Conservation (phyloP, 2,113 vertebrate genomes). For the Sylvietta virens region DNA sequence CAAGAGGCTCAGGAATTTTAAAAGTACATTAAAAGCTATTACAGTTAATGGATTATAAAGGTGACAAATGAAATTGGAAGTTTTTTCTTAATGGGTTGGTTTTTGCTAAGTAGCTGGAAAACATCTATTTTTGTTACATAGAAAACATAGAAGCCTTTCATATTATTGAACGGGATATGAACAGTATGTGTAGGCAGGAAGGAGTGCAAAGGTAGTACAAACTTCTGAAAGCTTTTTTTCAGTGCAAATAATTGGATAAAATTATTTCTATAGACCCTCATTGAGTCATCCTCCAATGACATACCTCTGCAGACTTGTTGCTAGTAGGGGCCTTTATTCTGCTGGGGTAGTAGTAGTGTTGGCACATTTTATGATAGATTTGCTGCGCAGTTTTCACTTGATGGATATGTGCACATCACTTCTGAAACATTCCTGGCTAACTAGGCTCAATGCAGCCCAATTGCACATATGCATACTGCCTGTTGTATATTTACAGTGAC, state of each 20-base stretch:
- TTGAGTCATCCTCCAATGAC: not conserved
- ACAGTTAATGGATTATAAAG: not conserved
- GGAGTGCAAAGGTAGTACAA: not conserved
- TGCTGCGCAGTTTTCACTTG: not conserved
- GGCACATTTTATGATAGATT: not conserved
- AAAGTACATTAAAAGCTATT: not conserved
- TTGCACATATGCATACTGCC: too few relatives aligned
- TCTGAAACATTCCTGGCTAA: not conserved
- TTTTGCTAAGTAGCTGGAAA: not conserved
- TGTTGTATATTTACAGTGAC: not conserved
- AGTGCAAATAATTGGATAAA: not conserved
- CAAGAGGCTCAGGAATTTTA: not conserved
- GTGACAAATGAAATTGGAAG: not conserved
- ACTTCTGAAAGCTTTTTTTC: not conserved
- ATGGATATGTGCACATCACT: rapidly evolving
- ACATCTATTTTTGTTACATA: not conserved
- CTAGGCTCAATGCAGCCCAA: not conserved
- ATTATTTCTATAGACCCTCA: not conserved
- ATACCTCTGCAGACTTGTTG: not conserved
- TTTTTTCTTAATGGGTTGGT: not conserved
- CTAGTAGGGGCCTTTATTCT: not conserved
- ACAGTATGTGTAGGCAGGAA: not conserved
- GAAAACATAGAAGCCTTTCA: not conserved
- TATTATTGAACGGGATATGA: not conserved
- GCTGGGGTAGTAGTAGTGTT: not conserved